Evolutionary conservation across 2,797 vertebrate species (phyloP).

Genomic region (Lepus townsendii): DNA sequence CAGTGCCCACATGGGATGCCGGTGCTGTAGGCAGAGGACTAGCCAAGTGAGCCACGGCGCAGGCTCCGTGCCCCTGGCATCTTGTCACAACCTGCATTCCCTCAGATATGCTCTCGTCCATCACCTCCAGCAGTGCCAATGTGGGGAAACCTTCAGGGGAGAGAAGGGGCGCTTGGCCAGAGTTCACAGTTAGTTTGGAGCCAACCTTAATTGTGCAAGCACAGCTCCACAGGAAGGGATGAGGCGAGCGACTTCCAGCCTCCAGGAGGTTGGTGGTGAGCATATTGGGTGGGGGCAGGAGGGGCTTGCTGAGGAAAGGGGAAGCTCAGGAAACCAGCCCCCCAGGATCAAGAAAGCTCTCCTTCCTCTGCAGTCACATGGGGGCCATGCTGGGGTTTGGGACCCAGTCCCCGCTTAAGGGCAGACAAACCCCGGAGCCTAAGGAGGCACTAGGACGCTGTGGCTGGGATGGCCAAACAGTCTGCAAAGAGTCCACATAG

Average conservation of each 20-base stretch:
- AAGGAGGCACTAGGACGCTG: too few species aligned
- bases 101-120: neutral
- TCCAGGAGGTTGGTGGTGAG: neutral
- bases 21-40: too few species aligned
- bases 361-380: conserved; percentile 52
- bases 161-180: neutral
- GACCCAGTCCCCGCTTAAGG: neutral
- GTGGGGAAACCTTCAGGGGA: neutral
- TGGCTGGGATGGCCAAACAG: neutral
- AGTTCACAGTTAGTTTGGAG: conserved; percentile 47
- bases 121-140: neutral
- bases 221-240: conserved; percentile 71
- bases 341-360: conserved; percentile 71
- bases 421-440: neutral
- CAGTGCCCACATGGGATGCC: too few species aligned
- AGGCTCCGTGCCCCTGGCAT: too few species aligned
- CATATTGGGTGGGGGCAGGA: neutral
- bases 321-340: conserved; percentile 56
- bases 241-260: neutral
- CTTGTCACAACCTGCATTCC: neutral
- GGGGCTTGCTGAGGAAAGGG: neutral
- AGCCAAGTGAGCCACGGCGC: too few species aligned
- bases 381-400: conserved; percentile 1
- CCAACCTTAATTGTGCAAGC: conserved; percentile 43
- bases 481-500: neutral